A percentile compares a stretch with the other conserved stretches of the same genome.
Evolutionary conservation across 2,888 invertebrate species (phyloP).

Genomic region (Strigamia transsilvanica): DNA sequence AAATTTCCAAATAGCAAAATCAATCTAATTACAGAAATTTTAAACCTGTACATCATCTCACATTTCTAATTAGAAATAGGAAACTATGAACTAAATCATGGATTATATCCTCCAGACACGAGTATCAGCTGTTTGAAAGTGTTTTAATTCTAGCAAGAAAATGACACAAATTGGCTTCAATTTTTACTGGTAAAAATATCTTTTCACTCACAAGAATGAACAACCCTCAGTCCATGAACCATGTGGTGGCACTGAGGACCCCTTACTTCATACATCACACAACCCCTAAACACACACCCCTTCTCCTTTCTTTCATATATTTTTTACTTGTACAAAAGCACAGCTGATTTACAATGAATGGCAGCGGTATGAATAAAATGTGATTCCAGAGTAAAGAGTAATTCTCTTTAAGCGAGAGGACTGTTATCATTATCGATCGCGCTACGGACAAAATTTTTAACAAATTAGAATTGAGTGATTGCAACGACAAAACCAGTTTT

Average conservation of each 20-base stretch:
- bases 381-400: not conserved
- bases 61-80: constrained; percentile 40
- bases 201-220: constrained; percentile 32
- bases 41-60: constrained; percentile 27
- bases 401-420: constrained; percentile 6
- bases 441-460: not conserved
- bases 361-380: constrained; percentile 9
- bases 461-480: not conserved
- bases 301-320: not conserved
- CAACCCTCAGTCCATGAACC: constrained; percentile 45
- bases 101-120: constrained; percentile 43
- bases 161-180: constrained; percentile 48
- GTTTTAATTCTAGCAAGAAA: constrained; percentile 44
- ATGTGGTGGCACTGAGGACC: constrained; percentile 41
- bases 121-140: constrained; percentile 32
- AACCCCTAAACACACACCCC: constrained; percentile 19
- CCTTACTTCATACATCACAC: constrained; percentile 46
- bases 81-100: constrained; percentile 36
- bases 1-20: constrained; percentile 9
- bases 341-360: constrained; percentile 15
- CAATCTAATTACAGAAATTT: constrained; percentile 48
- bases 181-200: constrained; percentile 29
- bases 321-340: not conserved
- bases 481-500: constrained; percentile 12
- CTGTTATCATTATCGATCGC: constrained; percentile 3